These are phyloP conservation scores for Dasypogon diadema DNA, from an alignment of 2,888 invertebrate genomes.

Conservation along the genomic window DNA sequence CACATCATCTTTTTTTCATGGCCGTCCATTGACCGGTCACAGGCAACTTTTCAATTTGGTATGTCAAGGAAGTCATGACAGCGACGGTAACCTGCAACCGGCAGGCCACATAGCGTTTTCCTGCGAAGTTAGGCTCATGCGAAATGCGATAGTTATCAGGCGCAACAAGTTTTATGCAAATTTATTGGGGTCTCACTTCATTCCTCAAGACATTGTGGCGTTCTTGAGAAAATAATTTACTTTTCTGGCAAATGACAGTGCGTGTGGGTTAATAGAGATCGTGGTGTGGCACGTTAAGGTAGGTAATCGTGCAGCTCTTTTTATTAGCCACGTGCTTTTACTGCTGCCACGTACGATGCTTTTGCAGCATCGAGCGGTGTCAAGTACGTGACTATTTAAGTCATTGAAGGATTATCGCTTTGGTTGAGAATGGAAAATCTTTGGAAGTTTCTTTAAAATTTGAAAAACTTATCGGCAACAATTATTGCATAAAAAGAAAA, in stretches of 20 bases:
- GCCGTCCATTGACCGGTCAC: slow-evolving; percentile 40
- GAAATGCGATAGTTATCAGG: slow-evolving; percentile 36
- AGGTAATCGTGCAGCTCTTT: slow-evolving; percentile 29
- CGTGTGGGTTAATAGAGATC: slow-evolving; percentile 48
- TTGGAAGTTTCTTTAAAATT: neutral
- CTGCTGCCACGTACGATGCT: no score
- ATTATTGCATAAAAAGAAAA: slow-evolving; percentile 21
- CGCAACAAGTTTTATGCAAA: slow-evolving; percentile 42
- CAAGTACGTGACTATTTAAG: slow-evolving; percentile 16
- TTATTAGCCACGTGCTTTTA: slow-evolving; percentile 40
- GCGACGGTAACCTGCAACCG: neutral
- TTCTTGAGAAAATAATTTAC: slow-evolving; percentile 45
- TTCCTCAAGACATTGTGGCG: slow-evolving; percentile 10
- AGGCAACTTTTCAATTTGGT: slow-evolving; percentile 34
- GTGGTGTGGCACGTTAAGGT: slow-evolving; percentile 16
- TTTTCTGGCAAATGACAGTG: slow-evolving; percentile 39
- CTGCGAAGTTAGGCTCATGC: slow-evolving; percentile 31
- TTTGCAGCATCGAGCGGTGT: slow-evolving; percentile 19
- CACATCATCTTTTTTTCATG: slow-evolving; percentile 8
- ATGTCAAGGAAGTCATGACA: slow-evolving; percentile 25
- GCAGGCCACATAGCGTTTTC: slow-evolving; percentile 24
- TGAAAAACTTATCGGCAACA: slow-evolving; percentile 24
- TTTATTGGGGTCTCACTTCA: slow-evolving; percentile 34
- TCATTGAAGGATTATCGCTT: neutral
- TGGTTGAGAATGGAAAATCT: neutral